Evolutionary conservation across 30 jellyfish, hydroid and myxozoan genomes (phyloP), one percentile per base, ranked within the genome.

Genomic region (Hydractinia symbiolongicarpus): DNA sequence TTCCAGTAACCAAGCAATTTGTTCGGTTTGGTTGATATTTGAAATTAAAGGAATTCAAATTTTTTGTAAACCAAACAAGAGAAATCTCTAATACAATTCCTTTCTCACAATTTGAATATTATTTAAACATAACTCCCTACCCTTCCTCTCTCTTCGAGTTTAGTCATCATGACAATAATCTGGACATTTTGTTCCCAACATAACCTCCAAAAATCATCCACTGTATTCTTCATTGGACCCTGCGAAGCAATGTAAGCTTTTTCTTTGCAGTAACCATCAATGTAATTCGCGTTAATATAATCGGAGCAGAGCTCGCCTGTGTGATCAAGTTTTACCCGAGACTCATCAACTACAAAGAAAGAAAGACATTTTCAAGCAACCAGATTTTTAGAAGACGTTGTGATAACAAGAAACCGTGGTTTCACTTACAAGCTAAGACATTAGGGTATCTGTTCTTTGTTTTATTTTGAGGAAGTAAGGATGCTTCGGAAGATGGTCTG

Each of bases 211-310:
- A 94, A 94, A 74, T 94, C 99, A 56, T 90, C 86, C 55, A 94
- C 87, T 6, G 99, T 94, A 61, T 70, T 88, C 51, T 70, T 60
- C 95, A 94, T 66, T 6, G 99, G 99, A 83, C 99, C 96, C 79
- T 94, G 99, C 5, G 99, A 83, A 67, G 96, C 96, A 11, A 94
- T 94, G 96, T 88, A 94, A 49, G 96, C 95, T 62, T 84, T 88
- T 83, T 94, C 93, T 57, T 81, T 78, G 72, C 96, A 81, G 72
- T 88, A 88, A 9, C 99, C 99, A 67, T 94, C 99, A 55, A 94
- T 94, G 79, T 52, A 94, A 78, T 94, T 94, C 54, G 95, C 99
- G 76, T 88, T 94, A 75, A 94, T 81, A 68, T 94, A 94, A 81
- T 94, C 99, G 11, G 96, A 88, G 55, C 96, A 94, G 9, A 83